These are phyloP conservation scores for Conus canariensis DNA, from an alignment of 2,888 invertebrate genomes.

Conservation along the genomic window DNA sequence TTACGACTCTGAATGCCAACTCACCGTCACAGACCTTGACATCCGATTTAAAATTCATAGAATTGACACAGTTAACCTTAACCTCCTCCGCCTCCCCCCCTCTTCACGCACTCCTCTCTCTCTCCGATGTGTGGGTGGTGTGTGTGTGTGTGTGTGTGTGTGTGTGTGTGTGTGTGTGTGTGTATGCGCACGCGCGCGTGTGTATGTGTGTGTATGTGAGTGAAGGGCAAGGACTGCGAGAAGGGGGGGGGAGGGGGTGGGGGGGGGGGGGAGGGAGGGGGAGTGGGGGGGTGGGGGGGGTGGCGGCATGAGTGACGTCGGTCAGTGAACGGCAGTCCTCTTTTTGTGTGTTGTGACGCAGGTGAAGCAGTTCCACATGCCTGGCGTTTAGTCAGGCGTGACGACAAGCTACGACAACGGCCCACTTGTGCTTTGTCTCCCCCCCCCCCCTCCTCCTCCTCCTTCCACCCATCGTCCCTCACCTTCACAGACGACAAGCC, in stretches of 20 bases:
- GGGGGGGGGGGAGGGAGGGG: no score
- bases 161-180: background rate
- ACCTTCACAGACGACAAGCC: background rate
- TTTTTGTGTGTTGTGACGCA: background rate
- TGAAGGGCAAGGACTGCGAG: background rate
- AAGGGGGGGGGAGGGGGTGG: no score
- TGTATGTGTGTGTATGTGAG: background rate
- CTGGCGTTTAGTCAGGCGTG: background rate
- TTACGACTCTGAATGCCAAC: no score
- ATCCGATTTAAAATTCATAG: no score
- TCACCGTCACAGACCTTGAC: no score
- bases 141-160: slow-evolving; percentile 3
- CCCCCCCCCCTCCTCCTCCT: background rate
- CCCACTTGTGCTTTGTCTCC: background rate
- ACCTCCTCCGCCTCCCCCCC: no score
- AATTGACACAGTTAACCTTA: no score
- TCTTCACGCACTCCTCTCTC: no score
- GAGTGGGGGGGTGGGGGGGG: no score
- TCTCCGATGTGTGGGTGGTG: no score
- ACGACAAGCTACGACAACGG: background rate
- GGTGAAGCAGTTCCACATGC: background rate
- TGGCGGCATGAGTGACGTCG: no score
- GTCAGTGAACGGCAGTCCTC: no score
- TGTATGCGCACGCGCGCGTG: background rate
- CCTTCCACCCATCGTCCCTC: background rate